Evolutionary conservation across 2,797 vertebrate species (phyloP).

Genomic region (Pristis pectinata): DNA sequence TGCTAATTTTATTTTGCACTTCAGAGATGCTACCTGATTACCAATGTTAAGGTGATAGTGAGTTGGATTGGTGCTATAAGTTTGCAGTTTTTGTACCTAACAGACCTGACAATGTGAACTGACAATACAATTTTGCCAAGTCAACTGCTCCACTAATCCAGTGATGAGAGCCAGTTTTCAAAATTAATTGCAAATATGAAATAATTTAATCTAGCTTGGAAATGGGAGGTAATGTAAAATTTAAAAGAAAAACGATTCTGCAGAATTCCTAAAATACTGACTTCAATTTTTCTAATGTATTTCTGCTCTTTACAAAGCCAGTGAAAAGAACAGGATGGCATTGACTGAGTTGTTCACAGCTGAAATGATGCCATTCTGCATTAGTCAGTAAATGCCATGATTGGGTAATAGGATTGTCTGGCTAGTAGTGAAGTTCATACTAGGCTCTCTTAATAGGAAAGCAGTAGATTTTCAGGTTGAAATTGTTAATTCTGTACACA

Average conservation of each 20-base stretch:
- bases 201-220: not conserved
- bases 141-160: not conserved
- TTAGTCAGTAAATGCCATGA: not conserved
- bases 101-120: not conserved
- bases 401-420: not conserved
- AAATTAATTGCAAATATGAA: not conserved
- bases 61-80: not conserved
- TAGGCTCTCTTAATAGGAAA: not conserved
- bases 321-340: not conserved
- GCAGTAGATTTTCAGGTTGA: not conserved
- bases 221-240: not conserved
- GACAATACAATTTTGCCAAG: not conserved
- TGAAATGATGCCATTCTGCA: not conserved
- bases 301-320: not conserved
- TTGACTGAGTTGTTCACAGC: not conserved
- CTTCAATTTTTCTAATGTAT: not conserved
- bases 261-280: not conserved
- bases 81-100: not conserved
- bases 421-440: not conserved
- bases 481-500: not conserved
- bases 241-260: not conserved
- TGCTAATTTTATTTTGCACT: too few relatives aligned
- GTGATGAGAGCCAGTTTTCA: not conserved
- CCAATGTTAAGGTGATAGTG: not conserved
- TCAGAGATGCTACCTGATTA: too few relatives aligned